A percentile compares a stretch with the other conserved stretches of the same genome.
Conservation (phyloP, 2,113 vertebrate genomes). For the Ageneiosus marmoratus region DNA sequence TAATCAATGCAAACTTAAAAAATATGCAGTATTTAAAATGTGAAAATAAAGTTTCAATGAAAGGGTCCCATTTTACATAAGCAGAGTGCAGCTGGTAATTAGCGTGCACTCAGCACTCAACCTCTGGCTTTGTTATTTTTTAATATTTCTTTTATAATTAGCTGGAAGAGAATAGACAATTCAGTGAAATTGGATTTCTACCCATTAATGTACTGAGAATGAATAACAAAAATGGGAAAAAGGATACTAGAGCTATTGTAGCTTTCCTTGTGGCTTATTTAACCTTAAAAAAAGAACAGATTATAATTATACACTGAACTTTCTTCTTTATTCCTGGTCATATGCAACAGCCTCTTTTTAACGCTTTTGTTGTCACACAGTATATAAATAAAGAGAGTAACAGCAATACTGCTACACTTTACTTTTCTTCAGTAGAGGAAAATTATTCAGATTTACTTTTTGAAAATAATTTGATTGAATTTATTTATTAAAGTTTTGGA, state of each 20-base stretch:
- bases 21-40: background rate
- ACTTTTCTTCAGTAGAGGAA: background rate
- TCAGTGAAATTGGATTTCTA: background rate
- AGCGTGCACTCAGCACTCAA: background rate
- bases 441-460: too few species aligned
- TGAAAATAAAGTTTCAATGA: background rate
- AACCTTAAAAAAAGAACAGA: background rate
- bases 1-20: too few species aligned
- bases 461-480: too few species aligned
- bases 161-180: background rate
- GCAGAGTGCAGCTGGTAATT: background rate
- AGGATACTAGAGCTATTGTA: background rate
- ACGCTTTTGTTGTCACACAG: background rate
- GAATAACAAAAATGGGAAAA: background rate
- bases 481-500: too few species aligned
- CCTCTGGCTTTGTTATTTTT: too few species aligned
- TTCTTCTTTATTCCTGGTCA: background rate
- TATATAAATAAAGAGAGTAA: background rate
- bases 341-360: background rate
- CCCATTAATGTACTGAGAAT: background rate
- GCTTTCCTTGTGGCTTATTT: background rate
- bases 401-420: background rate
- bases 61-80: background rate
- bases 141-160: slow-evolving; percentile 21
- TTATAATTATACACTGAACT: background rate